These are phyloP conservation scores for Myanophis thanlyinensis DNA, from an alignment of 2,113 vertebrate species.

Conservation along the genomic window DNA sequence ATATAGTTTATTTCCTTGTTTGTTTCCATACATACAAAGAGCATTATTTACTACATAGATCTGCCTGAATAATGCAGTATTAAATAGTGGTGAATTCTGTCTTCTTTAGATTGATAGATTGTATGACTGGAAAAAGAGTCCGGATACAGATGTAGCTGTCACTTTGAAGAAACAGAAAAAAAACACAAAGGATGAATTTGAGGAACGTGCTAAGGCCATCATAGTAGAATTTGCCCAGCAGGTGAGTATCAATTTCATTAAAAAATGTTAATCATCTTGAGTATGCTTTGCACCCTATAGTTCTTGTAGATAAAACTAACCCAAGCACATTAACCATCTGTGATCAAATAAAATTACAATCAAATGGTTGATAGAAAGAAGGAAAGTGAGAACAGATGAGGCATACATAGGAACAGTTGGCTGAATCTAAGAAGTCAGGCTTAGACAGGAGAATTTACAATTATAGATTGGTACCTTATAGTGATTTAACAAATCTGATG, in stretches of 20 bases:
- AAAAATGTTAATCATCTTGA: neutral
- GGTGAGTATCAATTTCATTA: constrained; percentile 65
- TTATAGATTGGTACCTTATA: neutral
- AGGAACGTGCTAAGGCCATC: constrained; percentile 88
- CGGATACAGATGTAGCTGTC: constrained; percentile 86
- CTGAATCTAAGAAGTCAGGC: neutral
- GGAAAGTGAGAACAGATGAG: neutral
- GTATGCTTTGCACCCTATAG: neutral
- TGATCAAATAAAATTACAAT: neutral
- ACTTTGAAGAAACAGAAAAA: constrained; percentile 99
- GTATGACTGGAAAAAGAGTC: constrained; percentile 98
- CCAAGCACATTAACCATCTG: neutral
- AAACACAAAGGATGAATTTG: constrained; percentile 97
- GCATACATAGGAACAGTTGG: neutral
- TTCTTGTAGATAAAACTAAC: neutral
- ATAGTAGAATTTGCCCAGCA: constrained; percentile 97
- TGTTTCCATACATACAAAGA: neutral
- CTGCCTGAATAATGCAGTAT: neutral
- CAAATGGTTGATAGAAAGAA: neutral
- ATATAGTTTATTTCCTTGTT: neutral
- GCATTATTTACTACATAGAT: neutral
- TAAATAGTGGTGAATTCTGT: constrained; percentile 3
- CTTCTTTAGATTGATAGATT: constrained; percentile 88
- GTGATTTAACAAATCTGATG: neutral
- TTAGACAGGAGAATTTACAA: neutral